phyloP scores from a whole-genome alignment of 2,888 invertebrate genomes.

The Julus scanicus region DNA sequence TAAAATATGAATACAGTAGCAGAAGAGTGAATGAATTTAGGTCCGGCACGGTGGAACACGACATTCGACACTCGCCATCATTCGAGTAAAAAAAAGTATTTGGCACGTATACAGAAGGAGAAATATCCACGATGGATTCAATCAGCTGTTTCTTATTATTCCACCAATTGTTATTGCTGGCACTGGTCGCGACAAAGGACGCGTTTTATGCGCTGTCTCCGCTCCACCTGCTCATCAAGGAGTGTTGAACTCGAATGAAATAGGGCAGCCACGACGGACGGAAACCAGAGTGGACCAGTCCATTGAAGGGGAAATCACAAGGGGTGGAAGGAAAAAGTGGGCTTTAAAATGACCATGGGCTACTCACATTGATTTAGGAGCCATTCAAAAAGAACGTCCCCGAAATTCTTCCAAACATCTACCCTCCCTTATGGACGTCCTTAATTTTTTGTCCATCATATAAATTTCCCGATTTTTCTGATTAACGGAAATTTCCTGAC shows the following conservation, averaged over 20 bases:
- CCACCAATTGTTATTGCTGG: not conserved
- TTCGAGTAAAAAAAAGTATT: not conserved
- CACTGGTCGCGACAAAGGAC: not conserved
- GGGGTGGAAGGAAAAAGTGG: not conserved
- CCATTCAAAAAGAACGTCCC: too few relatives aligned
- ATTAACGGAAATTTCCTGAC: too few relatives aligned
- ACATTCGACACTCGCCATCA: not conserved
- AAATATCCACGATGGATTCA: not conserved
- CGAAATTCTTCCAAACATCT: too few relatives aligned
- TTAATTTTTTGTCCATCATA: too few relatives aligned
- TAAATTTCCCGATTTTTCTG: too few relatives aligned
- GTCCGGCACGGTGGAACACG: not conserved
- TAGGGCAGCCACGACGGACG: not conserved
- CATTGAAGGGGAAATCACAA: not conserved
- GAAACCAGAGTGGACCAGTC: not conserved
- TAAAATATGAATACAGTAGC: not conserved
- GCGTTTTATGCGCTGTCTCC: not conserved
- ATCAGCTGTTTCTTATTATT: not conserved
- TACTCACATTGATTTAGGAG: not conserved
- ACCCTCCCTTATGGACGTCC: too few relatives aligned
- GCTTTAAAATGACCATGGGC: not conserved
- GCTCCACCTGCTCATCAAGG: not conserved
- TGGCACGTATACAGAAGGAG: not conserved
- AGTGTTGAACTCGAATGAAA: constrained; percentile 5
- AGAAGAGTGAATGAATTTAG: not conserved